A percentile compares a stretch with the other conserved stretches of the same genome.
phyloP scores from a whole-genome alignment of 2,797 vertebrate species.

The Melopsittacus undulatus region DNA sequence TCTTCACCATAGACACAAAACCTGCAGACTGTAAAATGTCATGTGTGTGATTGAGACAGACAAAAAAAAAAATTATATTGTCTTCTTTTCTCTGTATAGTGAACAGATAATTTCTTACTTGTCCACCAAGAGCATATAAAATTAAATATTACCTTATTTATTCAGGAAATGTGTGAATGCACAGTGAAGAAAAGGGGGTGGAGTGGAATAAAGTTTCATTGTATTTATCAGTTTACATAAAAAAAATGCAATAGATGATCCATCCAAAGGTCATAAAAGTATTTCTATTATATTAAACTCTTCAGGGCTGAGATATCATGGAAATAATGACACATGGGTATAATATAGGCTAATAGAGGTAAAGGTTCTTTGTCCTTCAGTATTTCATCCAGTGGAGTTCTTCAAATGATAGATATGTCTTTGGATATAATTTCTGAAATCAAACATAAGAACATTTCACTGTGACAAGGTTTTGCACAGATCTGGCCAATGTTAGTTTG shows the following conservation, averaged over 20 bases:
- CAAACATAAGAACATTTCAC: not conserved
- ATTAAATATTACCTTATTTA: not conserved
- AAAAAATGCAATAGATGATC: not conserved
- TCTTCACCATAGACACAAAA: not conserved
- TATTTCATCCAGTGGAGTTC: not conserved
- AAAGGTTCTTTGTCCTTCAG: not conserved
- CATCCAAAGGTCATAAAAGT: not conserved
- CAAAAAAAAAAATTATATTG: not conserved
- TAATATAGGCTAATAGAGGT: not conserved
- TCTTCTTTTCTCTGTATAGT: not conserved
- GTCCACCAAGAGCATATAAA: not conserved
- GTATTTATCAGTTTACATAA: not conserved
- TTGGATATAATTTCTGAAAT: not conserved
- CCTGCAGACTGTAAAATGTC: not conserved
- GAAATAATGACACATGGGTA: not conserved
- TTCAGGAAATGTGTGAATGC: not conserved
- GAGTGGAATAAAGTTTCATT: not conserved
- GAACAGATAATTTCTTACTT: not conserved
- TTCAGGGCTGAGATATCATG: not conserved
- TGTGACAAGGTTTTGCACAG: not conserved
- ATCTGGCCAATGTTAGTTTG: not conserved
- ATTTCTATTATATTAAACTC: not conserved
- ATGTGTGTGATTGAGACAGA: not conserved
- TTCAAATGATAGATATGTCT: not conserved
- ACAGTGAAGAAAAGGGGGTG: not conserved